Evolutionary conservation across 1,140 invertebrate genomes (phyloP), one percentile per base, ranked within the genome.

Genomic region (Eufriesea mexicana): DNA sequence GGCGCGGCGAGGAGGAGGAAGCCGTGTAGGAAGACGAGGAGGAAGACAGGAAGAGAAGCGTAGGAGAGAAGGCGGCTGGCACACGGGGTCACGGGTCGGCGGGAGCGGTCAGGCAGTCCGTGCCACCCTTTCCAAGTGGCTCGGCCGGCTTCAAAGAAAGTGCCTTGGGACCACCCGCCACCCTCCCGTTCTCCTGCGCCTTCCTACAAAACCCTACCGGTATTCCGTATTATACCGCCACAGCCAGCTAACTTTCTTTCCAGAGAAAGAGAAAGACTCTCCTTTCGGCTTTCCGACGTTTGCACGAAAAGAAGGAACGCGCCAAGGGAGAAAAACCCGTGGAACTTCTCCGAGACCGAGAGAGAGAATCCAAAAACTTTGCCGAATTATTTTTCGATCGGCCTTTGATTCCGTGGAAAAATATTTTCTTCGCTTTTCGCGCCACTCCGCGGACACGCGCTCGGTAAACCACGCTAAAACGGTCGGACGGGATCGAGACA

Each of bases 91-190:
- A n/a, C 16, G 16, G 71, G 35, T 35, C 62, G 51, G 72, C 14
- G 59, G 55, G 42, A 70, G 47, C 45, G 49, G 72, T 71, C 89
- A 83, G 83, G 71, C 77, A 72, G 84, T 77, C 51, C 88, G 87
- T 89, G 87, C 90, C 89, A 86, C 89, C 91, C 87, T 86, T 86
- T 78, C 90, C 90, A 91, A 92, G 91, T 91, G 89, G 90, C 87
- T 89, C 77, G 79, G 88, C 86, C 79, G 87, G 92, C 92, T 91
- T 94, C 93, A 94, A 94, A 94, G 93, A 93, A 94, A 94, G 93
- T 94, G 86, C 91, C 91, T 86, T 80, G 89, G 84, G 89, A 91
- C 87, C 87, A 90, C 89, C 90, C 83, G 81, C 85, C 79, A 68
- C 51, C n/a, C 67, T 61, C 23, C n/a, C 71, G 5, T 64, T 25